Base-by-base conservation (phyloP, 2,888 invertebrate species). In the Drosophila greeni region DNA sequence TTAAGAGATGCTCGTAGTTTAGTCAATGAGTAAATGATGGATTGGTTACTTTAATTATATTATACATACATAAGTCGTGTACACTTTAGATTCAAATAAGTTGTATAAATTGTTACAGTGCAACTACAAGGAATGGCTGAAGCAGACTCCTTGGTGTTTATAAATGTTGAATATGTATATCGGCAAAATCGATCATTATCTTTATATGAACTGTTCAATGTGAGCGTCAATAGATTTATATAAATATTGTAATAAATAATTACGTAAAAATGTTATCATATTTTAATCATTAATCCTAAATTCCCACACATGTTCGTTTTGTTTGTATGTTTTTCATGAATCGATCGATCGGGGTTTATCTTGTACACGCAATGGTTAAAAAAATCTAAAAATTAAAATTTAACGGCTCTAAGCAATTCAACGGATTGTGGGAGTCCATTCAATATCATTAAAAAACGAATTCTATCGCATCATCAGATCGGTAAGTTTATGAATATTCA, bases 61-160 rank as follows among this genome's bases (percentile, higher is more conserved):
- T 78, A 77, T 73, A 78, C 75, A 79, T 81, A 83, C 76, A 82
- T 86, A 80, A 82, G 71, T 81, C 75, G 78, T 78, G 81, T 85
- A 82, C 77, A 80, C 73, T 79, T 84, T 74, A 75, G 76, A 85
- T 84, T 81, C 77, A 85, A 82, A 80, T 80, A 76, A 80, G 66
- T 74, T 79, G 72, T 76, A 72, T 76, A 78, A 78, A 75, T 85
- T 78, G 80, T 84, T 85, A 84, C 80, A 85, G 85, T 85, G 86
- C 85, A 85, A 76, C 85, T 86, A 79, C 76, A 86, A 85, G 86
- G 86, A 87, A 87, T 87, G 86, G 82, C 82, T 79, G 73, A 74
- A 84, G 77, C 79, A 85, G 81, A 78, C 76, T 60, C 82, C 74
- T 85, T 82, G 74, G 76, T 84, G 75, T 65, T 79, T 58, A 56